Evolutionary conservation across 2,113 vertebrate genomes (phyloP).

Genomic region (Oryzias curvinotus): DNA sequence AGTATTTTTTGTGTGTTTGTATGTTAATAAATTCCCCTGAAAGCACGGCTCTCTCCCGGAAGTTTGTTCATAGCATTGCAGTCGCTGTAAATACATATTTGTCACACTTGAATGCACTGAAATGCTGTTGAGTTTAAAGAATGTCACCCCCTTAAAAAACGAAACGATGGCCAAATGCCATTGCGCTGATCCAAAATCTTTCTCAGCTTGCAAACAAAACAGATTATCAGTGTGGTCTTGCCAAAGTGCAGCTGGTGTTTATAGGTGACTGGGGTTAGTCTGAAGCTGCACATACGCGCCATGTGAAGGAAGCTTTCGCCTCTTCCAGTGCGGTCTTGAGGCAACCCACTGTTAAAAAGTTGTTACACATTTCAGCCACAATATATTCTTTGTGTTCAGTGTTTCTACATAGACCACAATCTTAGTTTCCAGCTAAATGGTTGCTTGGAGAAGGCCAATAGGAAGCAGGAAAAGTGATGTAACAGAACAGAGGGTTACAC

Average conservation of each 20-base stretch:
- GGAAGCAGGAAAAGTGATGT: not conserved
- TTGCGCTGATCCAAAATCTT: not conserved
- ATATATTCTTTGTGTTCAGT: not conserved
- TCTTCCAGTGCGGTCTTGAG: not conserved
- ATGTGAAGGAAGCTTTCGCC: not conserved
- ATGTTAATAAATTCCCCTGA: not conserved
- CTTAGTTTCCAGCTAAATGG: not conserved
- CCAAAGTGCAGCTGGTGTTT: not conserved
- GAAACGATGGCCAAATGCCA: not conserved
- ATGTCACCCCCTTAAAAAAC: not conserved
- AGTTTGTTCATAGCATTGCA: not conserved
- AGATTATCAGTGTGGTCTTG: not conserved
- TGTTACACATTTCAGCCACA: not conserved
- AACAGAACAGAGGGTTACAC: not conserved
- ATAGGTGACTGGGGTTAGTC: not conserved
- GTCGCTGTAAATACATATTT: not conserved
- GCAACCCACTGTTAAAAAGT: not conserved
- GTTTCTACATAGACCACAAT: no score
- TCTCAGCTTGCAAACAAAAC: not conserved
- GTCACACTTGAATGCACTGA: not conserved
- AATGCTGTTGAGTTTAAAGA: not conserved
- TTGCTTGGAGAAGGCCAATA: not conserved
- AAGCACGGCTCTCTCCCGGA: not conserved
- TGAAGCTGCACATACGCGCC: not conserved
- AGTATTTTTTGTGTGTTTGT: not conserved